These are phyloP conservation scores for Corythornis cristatus DNA, from an alignment of 2,113 vertebrate genomes.

Conservation along the genomic window DNA sequence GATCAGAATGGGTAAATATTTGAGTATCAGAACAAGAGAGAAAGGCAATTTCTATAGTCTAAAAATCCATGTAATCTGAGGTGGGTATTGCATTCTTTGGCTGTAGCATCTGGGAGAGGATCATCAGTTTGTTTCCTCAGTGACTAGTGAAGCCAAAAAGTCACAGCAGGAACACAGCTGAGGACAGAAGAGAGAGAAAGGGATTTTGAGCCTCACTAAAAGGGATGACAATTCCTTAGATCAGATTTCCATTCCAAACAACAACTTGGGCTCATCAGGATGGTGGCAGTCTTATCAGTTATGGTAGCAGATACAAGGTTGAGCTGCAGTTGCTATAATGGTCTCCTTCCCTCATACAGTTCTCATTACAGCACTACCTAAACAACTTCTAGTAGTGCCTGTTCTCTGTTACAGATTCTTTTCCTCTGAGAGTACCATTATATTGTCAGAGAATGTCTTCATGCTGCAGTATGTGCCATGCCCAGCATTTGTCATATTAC, in stretches of 20 bases:
- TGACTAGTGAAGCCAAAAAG: constrained; percentile 40
- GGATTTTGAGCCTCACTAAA: constrained; percentile 1
- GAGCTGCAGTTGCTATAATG: neutral
- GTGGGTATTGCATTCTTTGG: constrained; percentile 11
- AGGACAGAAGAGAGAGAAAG: neutral
- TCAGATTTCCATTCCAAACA: neutral
- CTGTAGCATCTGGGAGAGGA: constrained; percentile 28
- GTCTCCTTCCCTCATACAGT: neutral
- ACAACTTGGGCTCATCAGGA: neutral
- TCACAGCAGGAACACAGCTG: constrained; percentile 23
- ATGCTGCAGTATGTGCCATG: neutral
- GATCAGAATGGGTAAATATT: constrained; percentile 5
- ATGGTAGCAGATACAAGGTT: neutral
- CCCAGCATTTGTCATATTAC: neutral
- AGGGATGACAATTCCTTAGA: neutral
- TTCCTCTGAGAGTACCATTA: neutral
- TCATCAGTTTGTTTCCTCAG: constrained; percentile 30
- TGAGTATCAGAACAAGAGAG: neutral
- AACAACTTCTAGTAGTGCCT: neutral
- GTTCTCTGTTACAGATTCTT: neutral
- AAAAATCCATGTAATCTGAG: neutral
- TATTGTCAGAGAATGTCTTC: neutral
- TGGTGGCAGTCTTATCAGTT: neutral
- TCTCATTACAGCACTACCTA: neutral
- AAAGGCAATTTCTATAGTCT: neutral